Base-by-base conservation (phyloP, 2,888 invertebrate species). In the Drosophila neoperkinsi region DNA sequence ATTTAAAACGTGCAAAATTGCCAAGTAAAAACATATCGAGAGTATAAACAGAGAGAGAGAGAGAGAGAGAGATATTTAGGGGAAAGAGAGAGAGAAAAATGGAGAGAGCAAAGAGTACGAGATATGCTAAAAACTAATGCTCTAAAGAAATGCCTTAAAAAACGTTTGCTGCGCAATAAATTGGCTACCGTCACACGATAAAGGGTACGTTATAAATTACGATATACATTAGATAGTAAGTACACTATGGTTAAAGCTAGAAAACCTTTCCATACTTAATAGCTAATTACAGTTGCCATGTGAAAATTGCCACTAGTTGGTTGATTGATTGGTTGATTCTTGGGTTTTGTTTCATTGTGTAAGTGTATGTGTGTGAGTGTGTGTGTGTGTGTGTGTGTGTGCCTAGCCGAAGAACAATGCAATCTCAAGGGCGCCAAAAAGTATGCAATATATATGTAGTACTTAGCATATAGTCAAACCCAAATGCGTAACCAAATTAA, bases 401-500 rank as follows among this genome's bases (percentile, higher is more conserved):
- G 78, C 84, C 90, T 90, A 84, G 74, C 69, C 76, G 67, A 75
- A 57, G 60, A 90, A 73, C 74, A 84, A 85, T 87, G 85, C 85
- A 85, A 78, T 87, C 78, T 85, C 78, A 87, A 89, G 84, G 85
- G 75, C 89, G 71, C 73, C 89, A 88, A 90, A 82, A 88, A 70
- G 66, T 88, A 85, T 85, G 85, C 90, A 85, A 86, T 88, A 86
- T 82, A 82, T 83, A 86, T 82, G 75, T 81, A 69, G 50, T 85
- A 81, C 79, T 74, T 87, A 82, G 72, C 74, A 84, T 87, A 69
- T 70, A 89, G 79, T 85, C 90, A 90, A 90, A 85, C 85, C 85
- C 85, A 85, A 85, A 85, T 90, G 90, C 90, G 78, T 71, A 83
- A 86, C 87, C 88, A 87, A 89, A 88, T 62, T 60, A 85, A 82